A percentile compares a stretch with the other conserved stretches of the same genome.
Conservation (phyloP, 2,797 vertebrate genomes). For the Sternarchorhynchus goeldii region DNA sequence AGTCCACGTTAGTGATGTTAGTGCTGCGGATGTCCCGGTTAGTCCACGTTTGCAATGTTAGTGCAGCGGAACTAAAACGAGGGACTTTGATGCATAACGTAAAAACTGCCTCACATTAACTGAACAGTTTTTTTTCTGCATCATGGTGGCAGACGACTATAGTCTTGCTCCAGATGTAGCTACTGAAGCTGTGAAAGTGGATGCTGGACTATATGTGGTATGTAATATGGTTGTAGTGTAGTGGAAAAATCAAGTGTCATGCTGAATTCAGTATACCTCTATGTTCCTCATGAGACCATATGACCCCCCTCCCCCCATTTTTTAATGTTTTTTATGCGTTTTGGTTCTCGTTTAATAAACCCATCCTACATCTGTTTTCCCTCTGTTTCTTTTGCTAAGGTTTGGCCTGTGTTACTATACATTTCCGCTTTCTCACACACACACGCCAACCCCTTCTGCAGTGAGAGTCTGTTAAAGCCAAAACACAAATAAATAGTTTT, state of each 20-base stretch:
- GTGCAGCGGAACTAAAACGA: constrained; percentile 7
- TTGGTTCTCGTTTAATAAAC: constrained; percentile 63
- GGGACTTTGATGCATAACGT: constrained; percentile 1
- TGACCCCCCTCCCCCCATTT: constrained; percentile 5
- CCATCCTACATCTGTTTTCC: constrained; percentile 51
- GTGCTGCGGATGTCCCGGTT: constrained; percentile 48
- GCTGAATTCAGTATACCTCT: constrained; percentile 53
- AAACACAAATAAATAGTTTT: constrained; percentile 16
- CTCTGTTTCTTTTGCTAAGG: constrained; percentile 47
- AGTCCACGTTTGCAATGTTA: constrained; percentile 58
- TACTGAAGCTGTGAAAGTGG: not conserved
- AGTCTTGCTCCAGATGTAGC: not conserved
- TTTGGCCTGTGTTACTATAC: constrained; percentile 38
- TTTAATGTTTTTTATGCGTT: constrained; percentile 39
- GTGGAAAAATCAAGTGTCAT: constrained; percentile 55
- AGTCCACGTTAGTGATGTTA: constrained; percentile 59
- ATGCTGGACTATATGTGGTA: constrained; percentile 4
- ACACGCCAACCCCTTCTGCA: not conserved
- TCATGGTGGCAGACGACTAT: not conserved
- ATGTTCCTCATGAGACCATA: constrained; percentile 40
- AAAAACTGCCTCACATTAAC: constrained; percentile 6
- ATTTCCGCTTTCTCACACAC: constrained; percentile 15
- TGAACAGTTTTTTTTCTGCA: not conserved
- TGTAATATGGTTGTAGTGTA: constrained; percentile 28
- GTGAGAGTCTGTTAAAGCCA: not conserved